Evolutionary conservation across 2,113 vertebrate species (phyloP).

Genomic region (Passer montanus): DNA sequence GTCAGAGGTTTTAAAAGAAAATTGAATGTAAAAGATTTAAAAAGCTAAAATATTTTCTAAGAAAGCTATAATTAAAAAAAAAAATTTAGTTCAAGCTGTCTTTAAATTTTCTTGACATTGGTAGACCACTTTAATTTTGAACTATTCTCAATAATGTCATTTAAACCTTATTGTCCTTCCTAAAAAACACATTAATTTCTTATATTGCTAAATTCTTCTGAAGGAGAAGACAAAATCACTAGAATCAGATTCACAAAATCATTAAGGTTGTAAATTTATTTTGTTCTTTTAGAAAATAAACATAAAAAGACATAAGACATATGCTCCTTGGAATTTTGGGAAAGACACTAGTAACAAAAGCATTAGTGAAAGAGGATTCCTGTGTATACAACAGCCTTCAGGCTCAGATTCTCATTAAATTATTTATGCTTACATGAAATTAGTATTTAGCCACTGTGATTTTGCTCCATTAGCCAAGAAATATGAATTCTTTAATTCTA

Average conservation of each 20-base stretch:
- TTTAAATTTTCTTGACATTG: background rate
- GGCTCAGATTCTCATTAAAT: background rate
- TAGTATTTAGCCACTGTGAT: background rate
- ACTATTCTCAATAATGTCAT: background rate
- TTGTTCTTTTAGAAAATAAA: background rate
- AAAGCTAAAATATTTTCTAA: background rate
- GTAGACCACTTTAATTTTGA: background rate
- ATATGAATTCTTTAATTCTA: background rate
- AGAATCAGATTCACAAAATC: background rate
- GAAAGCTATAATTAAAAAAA: background rate
- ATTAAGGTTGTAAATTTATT: background rate
- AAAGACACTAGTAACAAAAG: background rate
- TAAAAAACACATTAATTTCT: background rate
- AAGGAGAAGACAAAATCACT: background rate
- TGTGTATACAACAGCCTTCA: background rate
- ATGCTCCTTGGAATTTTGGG: background rate
- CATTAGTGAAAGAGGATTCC: background rate
- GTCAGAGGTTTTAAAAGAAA: background rate
- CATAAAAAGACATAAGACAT: background rate
- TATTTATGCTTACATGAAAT: background rate
- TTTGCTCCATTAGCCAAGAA: background rate
- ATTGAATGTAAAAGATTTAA: background rate
- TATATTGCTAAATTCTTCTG: background rate
- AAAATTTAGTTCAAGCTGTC: accelerated
- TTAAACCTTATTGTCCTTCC: background rate